Conservation (phyloP, 2,888 invertebrate species). For the Euzophera pinguis region DNA sequence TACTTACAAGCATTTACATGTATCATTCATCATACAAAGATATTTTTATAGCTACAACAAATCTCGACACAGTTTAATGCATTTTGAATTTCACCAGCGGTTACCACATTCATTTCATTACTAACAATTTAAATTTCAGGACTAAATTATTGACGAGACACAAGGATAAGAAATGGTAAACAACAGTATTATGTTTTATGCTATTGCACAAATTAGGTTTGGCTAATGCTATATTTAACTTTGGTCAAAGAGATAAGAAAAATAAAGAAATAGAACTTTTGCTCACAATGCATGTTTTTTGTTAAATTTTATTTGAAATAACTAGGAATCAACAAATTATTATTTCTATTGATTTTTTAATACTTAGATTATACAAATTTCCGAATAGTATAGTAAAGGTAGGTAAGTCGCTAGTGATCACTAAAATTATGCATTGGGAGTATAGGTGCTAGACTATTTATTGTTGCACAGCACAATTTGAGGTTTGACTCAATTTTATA, state of each 20-base stretch:
- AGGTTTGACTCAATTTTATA: too few relatives aligned
- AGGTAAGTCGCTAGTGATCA: too few relatives aligned
- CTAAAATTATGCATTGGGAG: too few relatives aligned
- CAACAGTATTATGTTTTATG: constrained; percentile 45
- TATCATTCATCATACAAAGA: neutral
- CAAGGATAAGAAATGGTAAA: constrained; percentile 92
- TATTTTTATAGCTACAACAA: neutral
- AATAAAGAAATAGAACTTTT: neutral
- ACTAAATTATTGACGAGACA: constrained; percentile 92
- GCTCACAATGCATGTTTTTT: constrained; percentile 5
- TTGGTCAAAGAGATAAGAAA: constrained; percentile 6
- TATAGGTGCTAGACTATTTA: too few relatives aligned
- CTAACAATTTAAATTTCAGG: constrained; percentile 85
- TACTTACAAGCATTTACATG: too few relatives aligned
- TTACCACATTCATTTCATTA: constrained; percentile 66
- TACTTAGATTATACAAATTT: too few relatives aligned
- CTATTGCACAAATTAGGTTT: constrained; percentile 57
- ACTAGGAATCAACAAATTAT: too few relatives aligned
- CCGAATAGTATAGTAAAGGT: too few relatives aligned
- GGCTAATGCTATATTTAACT: constrained; percentile 45
- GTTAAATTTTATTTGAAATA: neutral
- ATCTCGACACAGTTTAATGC: constrained; percentile 17
- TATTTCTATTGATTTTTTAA: too few relatives aligned
- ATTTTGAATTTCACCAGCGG: constrained; percentile 27
- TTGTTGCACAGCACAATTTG: too few relatives aligned